These are phyloP conservation scores for Tetropium fuscum DNA, from an alignment of 2,888 invertebrate genomes.

Conservation along the genomic window DNA sequence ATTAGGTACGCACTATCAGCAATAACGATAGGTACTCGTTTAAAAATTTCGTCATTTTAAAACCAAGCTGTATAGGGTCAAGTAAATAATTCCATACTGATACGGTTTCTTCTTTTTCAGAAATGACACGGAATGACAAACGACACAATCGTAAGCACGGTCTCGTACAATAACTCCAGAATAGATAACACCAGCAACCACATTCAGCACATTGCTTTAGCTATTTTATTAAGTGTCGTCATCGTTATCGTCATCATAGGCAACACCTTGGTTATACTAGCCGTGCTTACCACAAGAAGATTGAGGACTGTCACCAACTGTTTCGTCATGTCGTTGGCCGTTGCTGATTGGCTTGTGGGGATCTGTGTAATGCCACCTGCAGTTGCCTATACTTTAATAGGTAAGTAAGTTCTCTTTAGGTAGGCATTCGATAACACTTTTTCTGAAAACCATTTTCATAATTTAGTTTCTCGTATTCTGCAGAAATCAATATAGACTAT, in stretches of 20 bases:
- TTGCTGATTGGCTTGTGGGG: constrained; percentile 93
- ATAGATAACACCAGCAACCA: constrained; percentile 39
- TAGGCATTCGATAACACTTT: background rate
- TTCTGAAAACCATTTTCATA: too few relatives aligned
- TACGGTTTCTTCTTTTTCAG: constrained; percentile 53
- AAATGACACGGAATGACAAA: constrained; percentile 63
- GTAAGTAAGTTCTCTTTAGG: constrained; percentile 67
- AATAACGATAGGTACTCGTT: too few relatives aligned
- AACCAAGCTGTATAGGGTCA: too few relatives aligned
- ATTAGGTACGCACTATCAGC: too few relatives aligned
- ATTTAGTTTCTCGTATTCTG: too few relatives aligned
- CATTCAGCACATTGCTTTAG: constrained; percentile 71
- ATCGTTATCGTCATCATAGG: constrained; percentile 84
- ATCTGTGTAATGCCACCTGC: constrained; percentile 96
- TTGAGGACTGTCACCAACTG: constrained; percentile 95
- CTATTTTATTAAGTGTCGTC: constrained; percentile 73
- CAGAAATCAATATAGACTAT: too few relatives aligned
- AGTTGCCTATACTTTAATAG: constrained; percentile 87
- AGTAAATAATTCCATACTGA: too few relatives aligned
- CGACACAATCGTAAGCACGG: constrained; percentile 45
- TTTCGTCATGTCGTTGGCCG: constrained; percentile 94
- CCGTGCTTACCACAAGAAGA: constrained; percentile 87
- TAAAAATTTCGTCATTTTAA: too few relatives aligned
- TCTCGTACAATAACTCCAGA: constrained; percentile 17
- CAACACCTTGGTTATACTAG: constrained; percentile 90